phyloP scores from a whole-genome alignment of 2,888 invertebrate genomes.

The Cryptus viduatorius region DNA sequence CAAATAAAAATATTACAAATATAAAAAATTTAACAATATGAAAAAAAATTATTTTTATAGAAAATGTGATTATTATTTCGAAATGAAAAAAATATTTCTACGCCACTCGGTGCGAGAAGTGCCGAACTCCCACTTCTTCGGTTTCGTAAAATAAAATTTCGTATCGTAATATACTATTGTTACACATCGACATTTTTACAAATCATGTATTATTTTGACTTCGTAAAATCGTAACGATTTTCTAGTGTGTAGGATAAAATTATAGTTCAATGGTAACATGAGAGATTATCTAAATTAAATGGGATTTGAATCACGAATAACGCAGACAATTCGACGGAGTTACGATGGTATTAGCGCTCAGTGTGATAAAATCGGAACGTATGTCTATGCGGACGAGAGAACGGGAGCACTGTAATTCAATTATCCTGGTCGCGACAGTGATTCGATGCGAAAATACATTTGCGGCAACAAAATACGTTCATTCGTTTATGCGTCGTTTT shows the following conservation, averaged over 20 bases:
- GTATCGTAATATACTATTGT: too few relatives aligned
- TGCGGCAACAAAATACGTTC: conserved; percentile 53
- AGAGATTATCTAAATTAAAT: conserved; percentile 49
- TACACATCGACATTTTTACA: too few relatives aligned
- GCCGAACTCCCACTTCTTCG: too few relatives aligned
- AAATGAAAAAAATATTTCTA: too few relatives aligned
- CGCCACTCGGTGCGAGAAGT: too few relatives aligned
- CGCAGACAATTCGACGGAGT: conserved; percentile 26
- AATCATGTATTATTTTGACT: too few relatives aligned
- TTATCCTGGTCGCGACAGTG: conserved; percentile 61
- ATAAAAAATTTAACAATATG: too few relatives aligned
- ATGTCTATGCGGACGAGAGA: background rate
- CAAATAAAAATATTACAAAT: background rate
- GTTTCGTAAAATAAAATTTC: too few relatives aligned
- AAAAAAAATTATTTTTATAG: too few relatives aligned
- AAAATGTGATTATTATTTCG: background rate
- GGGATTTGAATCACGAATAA: conserved; percentile 62
- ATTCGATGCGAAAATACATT: conserved; percentile 62
- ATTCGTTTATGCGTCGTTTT: conserved; percentile 5
- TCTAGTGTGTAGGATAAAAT: background rate
- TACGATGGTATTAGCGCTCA: conserved; percentile 17
- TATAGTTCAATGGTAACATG: background rate
- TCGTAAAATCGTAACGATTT: background rate
- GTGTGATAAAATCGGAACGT: conserved; percentile 14
- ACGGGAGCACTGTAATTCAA: conserved; percentile 59